These are phyloP conservation scores for Pecten maximus DNA, from an alignment of 2,888 invertebrate species.

Conservation along the genomic window DNA sequence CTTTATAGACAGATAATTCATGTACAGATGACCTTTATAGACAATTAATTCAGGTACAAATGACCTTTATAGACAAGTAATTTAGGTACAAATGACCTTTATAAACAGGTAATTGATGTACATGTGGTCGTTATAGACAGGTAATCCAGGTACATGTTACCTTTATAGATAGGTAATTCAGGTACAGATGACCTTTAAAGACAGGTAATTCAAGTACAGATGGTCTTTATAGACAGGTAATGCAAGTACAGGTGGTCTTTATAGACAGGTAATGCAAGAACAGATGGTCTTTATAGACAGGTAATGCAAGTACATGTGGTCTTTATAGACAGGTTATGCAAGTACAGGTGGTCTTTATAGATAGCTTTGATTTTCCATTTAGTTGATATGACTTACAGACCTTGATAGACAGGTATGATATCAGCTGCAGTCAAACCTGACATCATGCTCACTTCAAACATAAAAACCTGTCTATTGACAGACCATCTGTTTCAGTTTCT, in stretches of 20 bases:
- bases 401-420: too few species aligned
- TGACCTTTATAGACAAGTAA: not conserved
- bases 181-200: not conserved
- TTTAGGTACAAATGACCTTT: not conserved
- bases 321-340: too few species aligned
- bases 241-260: not conserved
- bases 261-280: not conserved
- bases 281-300: not conserved
- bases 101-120: too few species aligned
- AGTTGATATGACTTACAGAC: too few species aligned
- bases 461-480: too few species aligned
- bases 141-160: not conserved
- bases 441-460: too few species aligned
- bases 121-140: not conserved
- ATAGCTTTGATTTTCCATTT: too few species aligned
- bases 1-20: not conserved
- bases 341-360: too few species aligned
- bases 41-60: too few species aligned
- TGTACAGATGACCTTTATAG: not conserved
- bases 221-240: too few species aligned
- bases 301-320: not conserved
- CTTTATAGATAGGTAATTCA: not conserved
- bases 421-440: too few species aligned
- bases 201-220: not conserved
- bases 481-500: too few species aligned